These are phyloP conservation scores for Zaprionus lineosus DNA, from an alignment of 2,888 invertebrate genomes.

Conservation along the genomic window DNA sequence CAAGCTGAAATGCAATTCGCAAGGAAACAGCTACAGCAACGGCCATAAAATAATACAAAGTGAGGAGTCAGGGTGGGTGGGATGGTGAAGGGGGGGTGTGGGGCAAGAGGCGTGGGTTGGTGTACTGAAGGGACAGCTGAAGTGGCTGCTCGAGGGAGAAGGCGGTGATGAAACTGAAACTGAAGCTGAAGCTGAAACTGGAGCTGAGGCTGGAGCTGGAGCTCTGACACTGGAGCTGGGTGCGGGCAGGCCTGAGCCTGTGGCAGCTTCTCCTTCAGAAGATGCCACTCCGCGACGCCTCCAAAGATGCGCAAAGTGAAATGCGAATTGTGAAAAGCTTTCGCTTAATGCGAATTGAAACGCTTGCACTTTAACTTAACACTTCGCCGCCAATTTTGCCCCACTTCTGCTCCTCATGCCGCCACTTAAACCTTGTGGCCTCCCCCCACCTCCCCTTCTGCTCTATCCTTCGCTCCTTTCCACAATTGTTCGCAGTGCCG, in stretches of 20 bases:
- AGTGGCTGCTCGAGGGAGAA: no score
- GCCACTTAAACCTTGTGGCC: no score
- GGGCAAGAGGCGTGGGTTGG: no score
- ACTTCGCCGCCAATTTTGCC: conserved; percentile 32
- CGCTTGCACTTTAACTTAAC: conserved; percentile 56
- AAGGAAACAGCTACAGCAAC: conserved; percentile 67
- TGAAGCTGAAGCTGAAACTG: not conserved
- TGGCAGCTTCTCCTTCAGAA: conserved; percentile 3
- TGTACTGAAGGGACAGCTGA: no score
- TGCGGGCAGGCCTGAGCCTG: not conserved
- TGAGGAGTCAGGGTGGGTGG: not conserved
- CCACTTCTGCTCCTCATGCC: no score
- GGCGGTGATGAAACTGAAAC: not conserved
- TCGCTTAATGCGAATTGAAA: conserved; percentile 63
- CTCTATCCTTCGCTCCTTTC: no score
- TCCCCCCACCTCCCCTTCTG: no score
- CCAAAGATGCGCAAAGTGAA: conserved; percentile 47
- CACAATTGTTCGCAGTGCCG: no score
- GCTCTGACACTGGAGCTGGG: not conserved
- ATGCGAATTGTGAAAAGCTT: conserved; percentile 46
- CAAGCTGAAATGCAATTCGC: conserved; percentile 77
- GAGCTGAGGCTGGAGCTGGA: not conserved
- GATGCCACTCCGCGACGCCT: conserved; percentile 34
- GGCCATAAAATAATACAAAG: conserved; percentile 70
- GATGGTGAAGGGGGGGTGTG: not conserved